Evolutionary conservation across 2,113 vertebrate species (phyloP).

Genomic region (Lepisosteus osseus): DNA sequence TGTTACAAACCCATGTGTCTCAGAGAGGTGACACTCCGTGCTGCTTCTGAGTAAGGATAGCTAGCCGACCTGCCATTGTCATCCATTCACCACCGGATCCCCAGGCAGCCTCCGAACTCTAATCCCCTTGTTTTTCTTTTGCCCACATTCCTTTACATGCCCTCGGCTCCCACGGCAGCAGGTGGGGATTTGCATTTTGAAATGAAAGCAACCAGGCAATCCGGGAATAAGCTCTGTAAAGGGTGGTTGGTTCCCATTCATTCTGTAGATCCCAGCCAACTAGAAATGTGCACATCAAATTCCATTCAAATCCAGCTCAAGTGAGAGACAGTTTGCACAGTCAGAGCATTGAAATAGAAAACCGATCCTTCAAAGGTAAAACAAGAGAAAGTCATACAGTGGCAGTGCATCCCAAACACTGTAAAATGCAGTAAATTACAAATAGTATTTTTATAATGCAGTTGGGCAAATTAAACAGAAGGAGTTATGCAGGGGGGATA

Average conservation of each 20-base stretch:
- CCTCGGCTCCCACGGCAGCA: background rate
- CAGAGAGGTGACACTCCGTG: background rate
- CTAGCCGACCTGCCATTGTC: background rate
- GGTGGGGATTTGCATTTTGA: background rate
- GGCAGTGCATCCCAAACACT: too few relatives aligned
- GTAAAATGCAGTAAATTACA: too few relatives aligned
- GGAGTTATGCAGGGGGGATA: too few relatives aligned
- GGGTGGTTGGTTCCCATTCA: background rate
- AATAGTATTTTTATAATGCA: too few relatives aligned
- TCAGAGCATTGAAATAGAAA: too few relatives aligned
- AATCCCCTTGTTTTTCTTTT: slow-evolving; percentile 19
- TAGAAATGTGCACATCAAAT: too few relatives aligned
- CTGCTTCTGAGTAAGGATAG: background rate
- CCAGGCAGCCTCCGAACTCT: slow-evolving; percentile 4
- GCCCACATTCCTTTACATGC: slow-evolving; percentile 9
- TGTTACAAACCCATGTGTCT: background rate
- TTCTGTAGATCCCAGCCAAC: too few relatives aligned
- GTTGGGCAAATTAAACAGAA: too few relatives aligned
- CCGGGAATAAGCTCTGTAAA: background rate
- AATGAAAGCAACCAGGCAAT: slow-evolving; percentile 8
- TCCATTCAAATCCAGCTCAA: too few relatives aligned
- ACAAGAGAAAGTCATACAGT: too few relatives aligned
- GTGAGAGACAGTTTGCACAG: too few relatives aligned
- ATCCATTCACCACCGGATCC: slow-evolving; percentile 15
- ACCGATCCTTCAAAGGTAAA: too few relatives aligned